Evolutionary conservation across 1,140 invertebrate species (phyloP).

Genomic region (Drosophila baimaii): DNA sequence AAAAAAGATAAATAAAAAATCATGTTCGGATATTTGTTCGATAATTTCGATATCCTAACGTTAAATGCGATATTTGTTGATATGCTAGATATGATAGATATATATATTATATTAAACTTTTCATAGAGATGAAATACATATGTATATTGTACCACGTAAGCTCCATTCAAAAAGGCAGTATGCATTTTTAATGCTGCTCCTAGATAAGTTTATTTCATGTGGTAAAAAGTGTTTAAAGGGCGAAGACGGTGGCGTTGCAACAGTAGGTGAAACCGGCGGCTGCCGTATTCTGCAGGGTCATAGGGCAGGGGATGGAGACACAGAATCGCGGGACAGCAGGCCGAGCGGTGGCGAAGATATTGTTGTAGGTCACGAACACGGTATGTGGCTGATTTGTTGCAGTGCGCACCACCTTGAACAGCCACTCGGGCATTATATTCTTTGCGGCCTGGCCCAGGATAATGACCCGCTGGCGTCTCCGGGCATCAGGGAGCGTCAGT

Average conservation of each 20-base stretch:
- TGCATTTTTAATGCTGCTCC: neutral
- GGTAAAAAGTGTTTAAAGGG: neutral
- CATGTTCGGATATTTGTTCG: too few species aligned
- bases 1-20: too few species aligned
- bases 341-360: slow-evolving; percentile 22
- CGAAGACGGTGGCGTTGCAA: slow-evolving; percentile 42
- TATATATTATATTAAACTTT: too few species aligned
- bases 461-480: neutral
- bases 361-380: slow-evolving; percentile 54
- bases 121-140: too few species aligned
- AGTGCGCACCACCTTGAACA: slow-evolving; percentile 40
- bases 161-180: neutral
- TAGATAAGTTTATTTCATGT: neutral
- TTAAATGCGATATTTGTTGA: too few species aligned
- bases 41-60: too few species aligned
- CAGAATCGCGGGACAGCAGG: slow-evolving; percentile 26
- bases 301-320: slow-evolving; percentile 24
- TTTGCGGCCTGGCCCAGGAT: slow-evolving; percentile 22
- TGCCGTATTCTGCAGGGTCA: slow-evolving; percentile 26
- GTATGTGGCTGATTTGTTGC: slow-evolving; percentile 13
- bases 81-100: too few species aligned
- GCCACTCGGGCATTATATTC: slow-evolving; percentile 51
- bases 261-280: slow-evolving; percentile 46
- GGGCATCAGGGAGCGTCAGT: slow-evolving; percentile 7
- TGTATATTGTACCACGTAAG: too few species aligned